Evolutionary conservation across 2,113 vertebrate genomes (phyloP).

Genomic region (Opisthocomus hoazin): DNA sequence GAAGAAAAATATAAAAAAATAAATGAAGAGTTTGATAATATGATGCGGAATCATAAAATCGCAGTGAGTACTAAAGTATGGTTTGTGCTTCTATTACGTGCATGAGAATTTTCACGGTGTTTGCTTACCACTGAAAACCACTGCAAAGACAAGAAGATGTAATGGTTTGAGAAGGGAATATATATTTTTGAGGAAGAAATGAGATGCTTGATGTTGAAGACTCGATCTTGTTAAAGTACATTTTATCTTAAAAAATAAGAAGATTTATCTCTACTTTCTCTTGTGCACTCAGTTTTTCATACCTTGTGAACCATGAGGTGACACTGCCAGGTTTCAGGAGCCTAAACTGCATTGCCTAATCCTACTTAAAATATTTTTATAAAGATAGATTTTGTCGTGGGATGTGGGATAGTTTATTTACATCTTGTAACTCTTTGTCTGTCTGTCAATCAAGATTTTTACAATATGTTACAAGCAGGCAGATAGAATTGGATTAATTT

Average conservation of each 20-base stretch:
- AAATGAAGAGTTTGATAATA: slow-evolving; percentile 99
- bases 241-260: background rate
- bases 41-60: slow-evolving; percentile 99
- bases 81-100: slow-evolving; percentile 73
- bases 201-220: background rate
- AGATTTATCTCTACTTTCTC: background rate
- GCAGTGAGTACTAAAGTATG: slow-evolving; percentile 87
- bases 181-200: background rate
- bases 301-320: background rate
- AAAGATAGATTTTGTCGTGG: background rate
- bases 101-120: slow-evolving; percentile 68
- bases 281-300: background rate
- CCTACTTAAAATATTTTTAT: background rate
- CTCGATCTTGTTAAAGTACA: background rate
- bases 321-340: background rate
- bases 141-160: background rate
- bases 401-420: background rate
- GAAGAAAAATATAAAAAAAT: slow-evolving; percentile 99
- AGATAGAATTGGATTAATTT: background rate
- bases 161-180: background rate
- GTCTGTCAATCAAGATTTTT: background rate
- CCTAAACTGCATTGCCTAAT: background rate
- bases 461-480: background rate
- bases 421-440: background rate
- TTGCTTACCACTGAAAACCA: slow-evolving; percentile 32